phyloP scores from a whole-genome alignment of 2,113 vertebrate species.

The Vireo altiloquus region DNA sequence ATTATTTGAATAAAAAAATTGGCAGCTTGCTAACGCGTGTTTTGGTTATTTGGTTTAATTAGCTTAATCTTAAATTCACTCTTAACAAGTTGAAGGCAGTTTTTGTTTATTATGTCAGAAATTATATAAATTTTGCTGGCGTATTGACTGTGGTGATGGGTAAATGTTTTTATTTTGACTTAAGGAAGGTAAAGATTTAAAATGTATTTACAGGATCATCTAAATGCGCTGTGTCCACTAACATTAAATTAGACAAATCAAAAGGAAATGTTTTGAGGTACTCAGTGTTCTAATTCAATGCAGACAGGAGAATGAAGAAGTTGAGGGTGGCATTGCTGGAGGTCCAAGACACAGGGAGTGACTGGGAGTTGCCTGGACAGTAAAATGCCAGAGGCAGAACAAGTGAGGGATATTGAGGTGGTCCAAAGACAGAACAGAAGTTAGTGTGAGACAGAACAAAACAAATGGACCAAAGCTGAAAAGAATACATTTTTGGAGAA shows the following conservation, averaged over 20 bases:
- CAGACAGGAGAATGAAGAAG: neutral
- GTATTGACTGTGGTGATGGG: neutral
- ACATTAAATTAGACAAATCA: neutral
- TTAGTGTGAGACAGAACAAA: neutral
- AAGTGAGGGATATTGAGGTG: neutral
- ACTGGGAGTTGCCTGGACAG: neutral
- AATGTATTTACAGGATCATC: conserved; percentile 11
- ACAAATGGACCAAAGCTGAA: neutral
- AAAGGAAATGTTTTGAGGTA: neutral
- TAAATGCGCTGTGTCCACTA: neutral
- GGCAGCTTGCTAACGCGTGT: conserved; percentile 4
- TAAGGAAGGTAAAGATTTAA: neutral
- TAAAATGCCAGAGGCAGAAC: neutral
- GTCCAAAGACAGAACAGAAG: neutral
- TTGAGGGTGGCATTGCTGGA: neutral
- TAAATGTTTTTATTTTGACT: conserved; percentile 7
- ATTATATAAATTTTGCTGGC: neutral
- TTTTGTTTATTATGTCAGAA: conserved; percentile 17
- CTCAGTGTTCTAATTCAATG: neutral
- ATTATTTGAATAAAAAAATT: conserved; percentile 22
- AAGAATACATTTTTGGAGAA: neutral
- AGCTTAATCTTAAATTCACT: conserved; percentile 36
- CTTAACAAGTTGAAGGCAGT: conserved; percentile 35
- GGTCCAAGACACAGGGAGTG: neutral
- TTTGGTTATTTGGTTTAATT: conserved; percentile 59